These are phyloP conservation scores for Coreius guichenoti DNA, from an alignment of 2,797 vertebrate species.

Conservation along the genomic window DNA sequence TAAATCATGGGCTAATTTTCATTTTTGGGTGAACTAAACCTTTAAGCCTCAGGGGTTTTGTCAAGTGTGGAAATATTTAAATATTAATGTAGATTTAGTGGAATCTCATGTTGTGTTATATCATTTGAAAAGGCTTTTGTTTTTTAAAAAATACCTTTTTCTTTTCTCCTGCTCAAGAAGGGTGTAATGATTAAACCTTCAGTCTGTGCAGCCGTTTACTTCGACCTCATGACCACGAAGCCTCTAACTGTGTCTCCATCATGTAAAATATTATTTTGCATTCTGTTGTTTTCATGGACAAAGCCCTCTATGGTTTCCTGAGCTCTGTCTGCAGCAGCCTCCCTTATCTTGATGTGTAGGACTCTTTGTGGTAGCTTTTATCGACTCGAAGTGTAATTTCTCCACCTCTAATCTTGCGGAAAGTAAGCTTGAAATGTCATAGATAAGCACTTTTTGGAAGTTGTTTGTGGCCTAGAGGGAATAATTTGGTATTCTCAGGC, in stretches of 20 bases:
- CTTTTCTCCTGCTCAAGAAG: neutral
- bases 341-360: conserved; percentile 56
- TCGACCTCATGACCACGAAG: conserved; percentile 25
- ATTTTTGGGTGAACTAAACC: no score
- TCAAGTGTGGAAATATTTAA: neutral
- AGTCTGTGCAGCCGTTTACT: conserved; percentile 33
- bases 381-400: conserved; percentile 52
- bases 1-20: no score
- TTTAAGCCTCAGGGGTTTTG: neutral
- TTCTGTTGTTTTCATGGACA: conserved; percentile 11
- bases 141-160: neutral
- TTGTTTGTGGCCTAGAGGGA: conserved; percentile 45
- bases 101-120: neutral
- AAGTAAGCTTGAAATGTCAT: conserved; percentile 55
- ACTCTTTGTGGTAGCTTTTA: conserved; percentile 54
- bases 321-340: conserved; percentile 27
- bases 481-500: conserved; percentile 47
- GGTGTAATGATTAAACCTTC: conserved; percentile 24
- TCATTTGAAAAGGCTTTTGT: neutral
- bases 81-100: neutral
- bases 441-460: conserved; percentile 56
- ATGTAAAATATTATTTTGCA: conserved; percentile 33
- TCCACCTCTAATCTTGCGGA: conserved; percentile 54
- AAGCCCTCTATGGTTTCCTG: neutral
- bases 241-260: neutral